A percentile compares a stretch with the other conserved stretches of the same genome.
Conservation (phyloP, 2,888 invertebrate genomes). For the Harmothoe impar region DNA sequence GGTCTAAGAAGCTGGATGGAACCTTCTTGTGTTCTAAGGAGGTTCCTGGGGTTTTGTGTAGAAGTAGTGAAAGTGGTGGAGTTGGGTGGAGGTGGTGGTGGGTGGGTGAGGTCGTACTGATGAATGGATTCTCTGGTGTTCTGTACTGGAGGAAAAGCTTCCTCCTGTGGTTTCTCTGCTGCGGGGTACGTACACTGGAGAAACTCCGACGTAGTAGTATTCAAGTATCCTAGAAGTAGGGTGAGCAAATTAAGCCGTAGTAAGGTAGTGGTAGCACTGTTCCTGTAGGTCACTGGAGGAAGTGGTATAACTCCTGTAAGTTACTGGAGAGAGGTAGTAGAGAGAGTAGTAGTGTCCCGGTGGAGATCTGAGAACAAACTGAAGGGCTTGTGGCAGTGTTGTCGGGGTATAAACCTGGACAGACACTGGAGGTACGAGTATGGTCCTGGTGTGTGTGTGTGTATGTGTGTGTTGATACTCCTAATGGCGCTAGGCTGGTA, state of each 20-base stretch:
- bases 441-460: neutral
- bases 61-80: neutral
- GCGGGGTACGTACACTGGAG: neutral
- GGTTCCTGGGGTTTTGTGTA: neutral
- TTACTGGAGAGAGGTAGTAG: neutral
- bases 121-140: neutral
- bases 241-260: neutral
- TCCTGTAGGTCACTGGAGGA: slow-evolving; percentile 1
- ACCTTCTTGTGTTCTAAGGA: too few species aligned
- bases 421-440: neutral
- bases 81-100: slow-evolving; percentile 2
- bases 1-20: too few species aligned
- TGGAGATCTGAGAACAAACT: too few species aligned
- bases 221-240: neutral
- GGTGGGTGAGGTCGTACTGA: neutral
- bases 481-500: neutral
- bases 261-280: neutral
- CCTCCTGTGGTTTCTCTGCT: neutral
- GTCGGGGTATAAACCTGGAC: neutral
- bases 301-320: neutral
- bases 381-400: neutral
- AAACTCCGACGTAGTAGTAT: neutral
- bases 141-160: neutral
- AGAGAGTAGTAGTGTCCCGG: neutral
- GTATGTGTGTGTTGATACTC: neutral